Evolutionary conservation across 2,113 vertebrate genomes (phyloP), one percentile per base, ranked within the genome.

Genomic region (Rhadina sibilatrix): DNA sequence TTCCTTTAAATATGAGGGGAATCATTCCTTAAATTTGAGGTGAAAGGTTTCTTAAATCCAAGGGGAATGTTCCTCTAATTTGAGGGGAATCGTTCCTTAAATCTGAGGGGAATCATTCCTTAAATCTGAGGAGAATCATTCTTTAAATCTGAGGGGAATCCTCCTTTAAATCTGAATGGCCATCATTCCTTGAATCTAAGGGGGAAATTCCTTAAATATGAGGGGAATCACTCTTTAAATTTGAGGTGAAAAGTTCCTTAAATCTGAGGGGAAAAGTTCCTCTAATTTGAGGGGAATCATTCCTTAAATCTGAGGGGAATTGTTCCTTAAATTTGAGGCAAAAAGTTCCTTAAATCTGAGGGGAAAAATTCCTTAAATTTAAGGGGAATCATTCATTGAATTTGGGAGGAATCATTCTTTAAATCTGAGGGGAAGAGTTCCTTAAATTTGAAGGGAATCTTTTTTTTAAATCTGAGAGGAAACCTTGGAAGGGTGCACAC

Each of bases 1-100:
- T 40, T 40, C 86, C 60, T 9, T 42, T 22, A 20, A 40, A 19
- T 35, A 8, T 21, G 25, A 30, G 38, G 19, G 61, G 38, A 49
- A 28, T 27, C 0, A 0, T n/a, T 72, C 23, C 17, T 72, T 27
- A 7, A n/a, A 56, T n/a, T 3, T 50, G 7, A 20, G 9, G 6
- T 19, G 10, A 37, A 30, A 21, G 0, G 10, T 22, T 37, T 7
- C 13, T 49, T 37, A 28, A 50, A 69, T 38, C 19, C 27, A 17
- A 28, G 17, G 13, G 47, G 7, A 38, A 27, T 0, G 1, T 27
- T n/a, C 19, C 7, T 52, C 22, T 2, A 37, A 28, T 49, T 8
- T 20, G 17, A 11, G n/a, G 9, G 33, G 18, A 72, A 33, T 15
- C 0, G 0, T 33, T 19, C 11, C 6, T 72, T 54, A 6, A 47